A percentile compares a stretch with the other conserved stretches of the same genome.
phyloP scores from a whole-genome alignment of 2,888 invertebrate genomes.

The Baronia brevicornis region DNA sequence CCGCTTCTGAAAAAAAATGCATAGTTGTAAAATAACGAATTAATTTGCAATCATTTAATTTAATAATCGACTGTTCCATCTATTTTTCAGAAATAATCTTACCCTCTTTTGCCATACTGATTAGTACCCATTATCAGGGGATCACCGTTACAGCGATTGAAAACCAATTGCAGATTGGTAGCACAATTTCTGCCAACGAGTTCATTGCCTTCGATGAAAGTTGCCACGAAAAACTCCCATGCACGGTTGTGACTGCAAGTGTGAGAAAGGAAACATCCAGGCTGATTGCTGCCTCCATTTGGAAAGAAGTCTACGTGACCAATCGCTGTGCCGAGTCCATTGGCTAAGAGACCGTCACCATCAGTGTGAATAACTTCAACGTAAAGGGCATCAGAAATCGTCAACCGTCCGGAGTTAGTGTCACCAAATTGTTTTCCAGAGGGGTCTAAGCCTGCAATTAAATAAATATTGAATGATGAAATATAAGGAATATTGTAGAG shows the following conservation, averaged over 20 bases:
- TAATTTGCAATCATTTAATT: slow-evolving; percentile 2
- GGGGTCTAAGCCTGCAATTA: slow-evolving; percentile 41
- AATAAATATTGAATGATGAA: too few species aligned
- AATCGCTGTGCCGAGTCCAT: slow-evolving; percentile 82
- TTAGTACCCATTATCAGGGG: slow-evolving; percentile 35
- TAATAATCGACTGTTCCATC: not conserved
- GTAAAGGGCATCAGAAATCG: slow-evolving; percentile 35
- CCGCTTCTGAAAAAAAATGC: slow-evolving; percentile 34
- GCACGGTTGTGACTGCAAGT: slow-evolving; percentile 43
- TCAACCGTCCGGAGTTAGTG: slow-evolving; percentile 27
- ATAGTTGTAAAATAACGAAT: slow-evolving; percentile 8
- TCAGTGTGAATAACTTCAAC: slow-evolving; percentile 58
- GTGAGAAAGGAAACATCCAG: slow-evolving; percentile 39
- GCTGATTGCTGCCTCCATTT: slow-evolving; percentile 85
- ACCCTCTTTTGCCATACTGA: slow-evolving; percentile 33
- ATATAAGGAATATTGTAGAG: too few species aligned
- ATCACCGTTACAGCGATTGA: slow-evolving; percentile 35
- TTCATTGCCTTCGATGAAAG: slow-evolving; percentile 23
- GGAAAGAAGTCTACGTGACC: slow-evolving; percentile 93
- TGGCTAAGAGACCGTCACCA: slow-evolving; percentile 27
- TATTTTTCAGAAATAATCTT: slow-evolving; percentile 17
- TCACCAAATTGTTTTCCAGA: slow-evolving; percentile 35
- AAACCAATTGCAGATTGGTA: slow-evolving; percentile 24
- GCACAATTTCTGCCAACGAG: slow-evolving; percentile 35
- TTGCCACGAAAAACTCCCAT: slow-evolving; percentile 38